phyloP scores from a whole-genome alignment of 2,888 invertebrate species.

The Pseudeuparius sepicola region DNA sequence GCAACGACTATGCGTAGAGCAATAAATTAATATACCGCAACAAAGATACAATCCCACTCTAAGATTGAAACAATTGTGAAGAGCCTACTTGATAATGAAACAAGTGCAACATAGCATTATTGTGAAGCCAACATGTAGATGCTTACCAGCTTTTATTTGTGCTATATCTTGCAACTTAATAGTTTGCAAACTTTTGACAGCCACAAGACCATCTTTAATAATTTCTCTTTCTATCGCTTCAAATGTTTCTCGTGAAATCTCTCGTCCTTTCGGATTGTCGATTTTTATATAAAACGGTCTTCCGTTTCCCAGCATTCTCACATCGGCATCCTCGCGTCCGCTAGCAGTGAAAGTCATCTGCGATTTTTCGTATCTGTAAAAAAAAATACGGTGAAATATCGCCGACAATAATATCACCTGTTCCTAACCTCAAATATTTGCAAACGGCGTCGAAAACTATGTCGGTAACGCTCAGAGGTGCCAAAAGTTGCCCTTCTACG shows the following conservation, averaged over 20 bases:
- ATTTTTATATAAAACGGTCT: slow-evolving; percentile 90
- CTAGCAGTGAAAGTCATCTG: slow-evolving; percentile 70
- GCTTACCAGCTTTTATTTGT: slow-evolving; percentile 29
- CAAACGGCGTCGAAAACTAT: slow-evolving; percentile 62
- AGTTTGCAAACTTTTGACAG: slow-evolving; percentile 54
- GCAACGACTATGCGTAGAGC: too few species aligned
- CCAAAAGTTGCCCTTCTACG: slow-evolving; percentile 64
- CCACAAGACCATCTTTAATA: slow-evolving; percentile 44
- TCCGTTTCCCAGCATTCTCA: slow-evolving; percentile 83
- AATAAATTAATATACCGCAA: too few species aligned
- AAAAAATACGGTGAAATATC: slow-evolving; percentile 2
- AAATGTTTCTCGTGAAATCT: too few species aligned
- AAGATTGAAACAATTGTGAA: too few species aligned
- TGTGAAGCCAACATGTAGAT: too few species aligned
- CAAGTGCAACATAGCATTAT: too few species aligned
- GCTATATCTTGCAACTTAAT: slow-evolving; percentile 43
- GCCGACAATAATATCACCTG: too few species aligned
- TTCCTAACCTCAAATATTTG: slow-evolving; percentile 49
- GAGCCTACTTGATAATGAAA: too few species aligned
- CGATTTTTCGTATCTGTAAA: slow-evolving; percentile 14
- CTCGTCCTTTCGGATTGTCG: slow-evolving; percentile 50
- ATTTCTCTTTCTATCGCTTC: too few species aligned
- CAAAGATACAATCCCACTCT: too few species aligned
- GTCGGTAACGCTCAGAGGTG: slow-evolving; percentile 87
- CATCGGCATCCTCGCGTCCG: slow-evolving; percentile 96